A percentile compares a stretch with the other conserved stretches of the same genome.
phyloP scores from a whole-genome alignment of 1,140 invertebrate species.

The Onthophagus taurus region DNA sequence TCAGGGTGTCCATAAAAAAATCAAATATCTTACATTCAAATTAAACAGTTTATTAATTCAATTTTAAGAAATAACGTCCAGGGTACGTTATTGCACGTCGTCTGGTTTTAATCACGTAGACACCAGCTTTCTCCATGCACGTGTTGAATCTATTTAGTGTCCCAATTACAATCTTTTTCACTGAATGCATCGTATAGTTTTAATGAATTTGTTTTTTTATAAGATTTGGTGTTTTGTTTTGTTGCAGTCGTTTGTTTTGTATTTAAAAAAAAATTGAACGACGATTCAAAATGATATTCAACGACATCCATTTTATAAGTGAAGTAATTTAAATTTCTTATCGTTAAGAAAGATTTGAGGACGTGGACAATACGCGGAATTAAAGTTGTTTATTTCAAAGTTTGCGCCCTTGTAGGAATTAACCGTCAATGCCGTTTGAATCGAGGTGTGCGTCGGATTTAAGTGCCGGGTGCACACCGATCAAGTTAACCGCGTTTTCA shows the following conservation, averaged over 20 bases:
- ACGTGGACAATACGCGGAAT: too few relatives aligned
- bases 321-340: too few relatives aligned
- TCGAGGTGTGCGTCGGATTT: slow-evolving; percentile 5
- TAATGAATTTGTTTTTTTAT: neutral
- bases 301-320: too few relatives aligned
- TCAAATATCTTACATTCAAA: neutral
- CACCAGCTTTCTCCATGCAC: slow-evolving; percentile 12
- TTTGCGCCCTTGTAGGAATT: too few relatives aligned
- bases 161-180: slow-evolving; percentile 11
- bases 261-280: too few relatives aligned
- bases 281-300: too few relatives aligned
- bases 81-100: neutral
- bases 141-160: slow-evolving; percentile 9
- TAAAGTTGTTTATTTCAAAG: too few relatives aligned
- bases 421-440: slow-evolving; percentile 8
- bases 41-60: neutral
- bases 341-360: too few relatives aligned
- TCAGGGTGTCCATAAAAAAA: slow-evolving; percentile 10
- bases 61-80: neutral
- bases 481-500: slow-evolving; percentile 6
- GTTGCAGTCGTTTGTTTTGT: too few relatives aligned
- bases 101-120: neutral
- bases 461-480: slow-evolving; percentile 4
- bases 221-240: neutral
- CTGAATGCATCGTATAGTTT: slow-evolving; percentile 6